These are phyloP conservation scores for Quadriops clusia DNA, from an alignment of 2,888 invertebrate species.

Conservation along the genomic window DNA sequence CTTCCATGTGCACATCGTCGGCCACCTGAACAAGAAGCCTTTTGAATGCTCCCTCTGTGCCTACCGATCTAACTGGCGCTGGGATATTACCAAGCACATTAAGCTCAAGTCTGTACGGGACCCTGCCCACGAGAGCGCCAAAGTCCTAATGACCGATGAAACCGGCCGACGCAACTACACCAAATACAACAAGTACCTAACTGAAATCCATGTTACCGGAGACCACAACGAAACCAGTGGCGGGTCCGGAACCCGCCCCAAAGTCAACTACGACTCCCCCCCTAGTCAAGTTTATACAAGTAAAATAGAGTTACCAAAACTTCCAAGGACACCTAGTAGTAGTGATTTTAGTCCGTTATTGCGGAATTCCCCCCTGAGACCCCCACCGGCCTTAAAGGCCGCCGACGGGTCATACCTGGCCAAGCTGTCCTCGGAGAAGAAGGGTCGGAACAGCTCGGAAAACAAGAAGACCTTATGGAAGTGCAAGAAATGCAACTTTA, in stretches of 20 bases:
- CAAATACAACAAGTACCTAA: conserved; percentile 83
- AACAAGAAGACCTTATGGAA: conserved; percentile 72
- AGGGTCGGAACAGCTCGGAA: conserved; percentile 39
- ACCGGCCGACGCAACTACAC: conserved; percentile 83
- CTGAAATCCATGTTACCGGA: conserved; percentile 36
- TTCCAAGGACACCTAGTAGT: conserved; percentile 17
- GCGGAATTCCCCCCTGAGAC: conserved; percentile 27
- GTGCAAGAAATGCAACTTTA: conserved; percentile 82
- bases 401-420: conserved; percentile 41
- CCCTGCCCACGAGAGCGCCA: conserved; percentile 66
- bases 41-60: conserved; percentile 92
- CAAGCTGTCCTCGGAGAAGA: conserved; percentile 30
- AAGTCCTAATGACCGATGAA: conserved; percentile 83
- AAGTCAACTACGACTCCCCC: conserved; percentile 21
- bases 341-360: conserved; percentile 26
- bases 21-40: conserved; percentile 84
- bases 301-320: conserved; percentile 24
- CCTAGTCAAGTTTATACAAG: conserved; percentile 12
- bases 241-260: conserved; percentile 33
- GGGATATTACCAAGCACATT: conserved; percentile 95
- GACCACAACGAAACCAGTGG: conserved; percentile 34
- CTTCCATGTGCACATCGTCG: conserved; percentile 88
- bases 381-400: conserved; percentile 47
- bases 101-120: conserved; percentile 78
- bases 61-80: conserved; percentile 91